phyloP scores from a whole-genome alignment of 1,140 invertebrate species.

The Mercenaria mercenaria region DNA sequence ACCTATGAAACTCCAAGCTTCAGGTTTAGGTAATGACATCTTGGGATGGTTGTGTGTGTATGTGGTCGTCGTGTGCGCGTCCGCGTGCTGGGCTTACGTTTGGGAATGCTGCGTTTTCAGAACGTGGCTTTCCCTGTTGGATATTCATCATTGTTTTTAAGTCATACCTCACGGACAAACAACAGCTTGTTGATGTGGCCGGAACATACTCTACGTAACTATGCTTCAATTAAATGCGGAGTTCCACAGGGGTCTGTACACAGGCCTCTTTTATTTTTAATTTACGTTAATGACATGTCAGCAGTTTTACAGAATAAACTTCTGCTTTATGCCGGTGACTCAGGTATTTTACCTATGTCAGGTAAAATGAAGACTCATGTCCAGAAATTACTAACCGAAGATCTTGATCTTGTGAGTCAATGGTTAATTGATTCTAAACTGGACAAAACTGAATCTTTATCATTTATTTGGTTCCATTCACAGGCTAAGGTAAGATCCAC shows the following conservation, averaged over 20 bases:
- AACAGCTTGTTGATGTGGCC: conserved; percentile 9
- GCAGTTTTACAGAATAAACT: not conserved
- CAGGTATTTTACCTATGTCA: not conserved
- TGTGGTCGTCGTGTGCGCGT: too few species aligned
- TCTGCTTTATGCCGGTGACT: not conserved
- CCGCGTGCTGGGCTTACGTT: too few species aligned
- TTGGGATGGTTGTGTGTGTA: not conserved
- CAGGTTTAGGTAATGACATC: not conserved
- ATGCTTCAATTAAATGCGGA: not conserved
- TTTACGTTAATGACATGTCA: not conserved
- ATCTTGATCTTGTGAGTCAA: not conserved
- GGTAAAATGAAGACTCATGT: not conserved
- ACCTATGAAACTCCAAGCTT: not conserved
- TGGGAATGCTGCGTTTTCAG: too few species aligned
- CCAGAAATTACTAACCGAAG: too few species aligned
- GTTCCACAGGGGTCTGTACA: not conserved
- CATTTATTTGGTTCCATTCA: not conserved
- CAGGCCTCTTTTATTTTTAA: not conserved
- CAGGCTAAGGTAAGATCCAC: too few species aligned
- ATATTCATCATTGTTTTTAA: too few species aligned
- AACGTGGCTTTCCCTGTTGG: too few species aligned
- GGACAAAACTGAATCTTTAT: conserved; percentile 23
- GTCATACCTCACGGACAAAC: not conserved
- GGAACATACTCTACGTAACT: not conserved
- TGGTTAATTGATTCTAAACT: conserved; percentile 38